These are phyloP conservation scores for Bufo gargarizans DNA, from an alignment of 2,113 vertebrate species.

Conservation along the genomic window DNA sequence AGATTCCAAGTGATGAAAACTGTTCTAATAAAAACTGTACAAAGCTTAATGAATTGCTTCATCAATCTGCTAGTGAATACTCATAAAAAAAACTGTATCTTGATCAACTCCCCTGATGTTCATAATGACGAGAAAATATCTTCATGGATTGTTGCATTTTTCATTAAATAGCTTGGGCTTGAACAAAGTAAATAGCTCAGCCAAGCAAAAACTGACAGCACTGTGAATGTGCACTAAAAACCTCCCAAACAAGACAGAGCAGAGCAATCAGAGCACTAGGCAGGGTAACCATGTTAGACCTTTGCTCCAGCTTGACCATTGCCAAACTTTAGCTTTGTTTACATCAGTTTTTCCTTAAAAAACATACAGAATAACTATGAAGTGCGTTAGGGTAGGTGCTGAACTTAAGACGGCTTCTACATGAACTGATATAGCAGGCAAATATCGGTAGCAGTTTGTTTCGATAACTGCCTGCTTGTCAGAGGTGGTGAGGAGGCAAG, in stretches of 20 bases:
- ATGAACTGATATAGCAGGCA: too few relatives aligned
- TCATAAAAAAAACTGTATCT: neutral
- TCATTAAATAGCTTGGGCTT: slow-evolving; percentile 10
- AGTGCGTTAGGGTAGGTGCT: too few relatives aligned
- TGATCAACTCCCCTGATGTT: slow-evolving; percentile 19
- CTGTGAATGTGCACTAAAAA: neutral
- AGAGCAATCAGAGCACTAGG: neutral
- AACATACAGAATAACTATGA: too few relatives aligned
- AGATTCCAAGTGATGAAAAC: neutral
- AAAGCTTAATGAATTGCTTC: slow-evolving; percentile 26
- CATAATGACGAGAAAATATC: slow-evolving; percentile 9
- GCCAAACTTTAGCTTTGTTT: neutral
- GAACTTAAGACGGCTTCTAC: too few relatives aligned
- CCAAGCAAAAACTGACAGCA: neutral
- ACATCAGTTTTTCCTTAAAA: too few relatives aligned
- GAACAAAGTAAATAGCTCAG: neutral
- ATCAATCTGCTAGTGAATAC: slow-evolving; percentile 10
- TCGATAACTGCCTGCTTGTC: too few relatives aligned
- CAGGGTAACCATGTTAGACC: neutral
- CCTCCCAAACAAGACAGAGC: neutral
- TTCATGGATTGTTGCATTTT: slow-evolving; percentile 27
- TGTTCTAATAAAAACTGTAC: neutral
- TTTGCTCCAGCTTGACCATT: neutral
- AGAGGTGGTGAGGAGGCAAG: too few relatives aligned
- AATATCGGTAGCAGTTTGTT: too few relatives aligned